These are phyloP conservation scores for Ladona fulva DNA, from an alignment of 1,140 invertebrate genomes.

Conservation along the genomic window DNA sequence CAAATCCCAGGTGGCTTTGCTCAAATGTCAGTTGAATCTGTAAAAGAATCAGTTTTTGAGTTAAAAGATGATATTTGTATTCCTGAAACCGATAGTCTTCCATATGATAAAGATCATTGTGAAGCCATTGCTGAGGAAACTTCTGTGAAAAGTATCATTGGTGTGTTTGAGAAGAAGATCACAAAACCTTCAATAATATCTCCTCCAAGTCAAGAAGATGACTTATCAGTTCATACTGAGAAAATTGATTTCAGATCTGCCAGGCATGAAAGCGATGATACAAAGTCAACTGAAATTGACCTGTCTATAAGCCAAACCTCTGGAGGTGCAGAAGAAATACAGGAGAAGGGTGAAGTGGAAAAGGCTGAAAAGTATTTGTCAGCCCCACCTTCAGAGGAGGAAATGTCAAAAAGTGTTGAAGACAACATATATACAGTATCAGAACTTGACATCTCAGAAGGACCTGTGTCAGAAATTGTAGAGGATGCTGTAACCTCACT, in stretches of 20 bases:
- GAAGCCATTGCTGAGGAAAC: conserved; percentile 6
- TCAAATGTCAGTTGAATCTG: background rate
- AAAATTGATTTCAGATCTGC: conserved; percentile 15
- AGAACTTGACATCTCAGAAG: background rate
- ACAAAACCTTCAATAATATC: background rate
- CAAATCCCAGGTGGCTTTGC: background rate
- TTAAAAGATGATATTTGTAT: background rate
- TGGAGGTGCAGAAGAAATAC: conserved; percentile 7
- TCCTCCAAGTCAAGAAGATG: background rate
- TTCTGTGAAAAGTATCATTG: conserved; percentile 18
- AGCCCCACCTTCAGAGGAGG: background rate
- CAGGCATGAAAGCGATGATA: conserved; percentile 17
- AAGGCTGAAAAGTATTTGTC: background rate
- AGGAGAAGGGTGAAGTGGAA: conserved; percentile 15
- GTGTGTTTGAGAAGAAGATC: conserved; percentile 22
- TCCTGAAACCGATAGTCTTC: conserved; percentile 1
- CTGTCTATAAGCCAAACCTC: background rate
- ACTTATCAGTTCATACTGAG: background rate
- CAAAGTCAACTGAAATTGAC: conserved; percentile 12
- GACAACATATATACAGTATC: background rate
- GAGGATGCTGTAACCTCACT: background rate
- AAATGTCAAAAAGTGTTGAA: conserved; percentile 10
- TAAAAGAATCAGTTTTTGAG: background rate
- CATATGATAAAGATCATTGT: conserved; percentile 14
- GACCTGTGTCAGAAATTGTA: background rate